Evolutionary conservation across 1,140 invertebrate species (phyloP), one percentile per base, ranked within the genome.

Genomic region (Drosophila nannoptera): DNA sequence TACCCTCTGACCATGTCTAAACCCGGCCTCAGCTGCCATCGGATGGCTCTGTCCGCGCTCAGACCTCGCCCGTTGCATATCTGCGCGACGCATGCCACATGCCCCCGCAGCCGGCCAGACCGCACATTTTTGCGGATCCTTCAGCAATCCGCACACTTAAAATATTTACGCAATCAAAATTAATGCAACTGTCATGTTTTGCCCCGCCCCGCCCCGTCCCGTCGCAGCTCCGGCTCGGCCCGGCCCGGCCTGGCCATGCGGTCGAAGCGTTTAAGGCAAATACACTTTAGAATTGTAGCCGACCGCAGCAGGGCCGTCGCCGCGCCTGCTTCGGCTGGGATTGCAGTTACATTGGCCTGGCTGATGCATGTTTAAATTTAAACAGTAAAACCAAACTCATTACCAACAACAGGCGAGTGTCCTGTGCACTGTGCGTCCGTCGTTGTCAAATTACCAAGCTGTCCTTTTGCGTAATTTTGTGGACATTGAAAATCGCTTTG

Each of bases 401-500:
- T 86, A 86, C 77, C 74, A 86, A 87, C 77, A 84, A 74, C 81
- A 77, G 80, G 76, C 60, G 66, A 75, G 49, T 72, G 62, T 63
- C 42, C 49, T 60, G 54, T 46, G 8, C 9, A 36, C 43, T n/a
- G 36, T 14, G 12, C 60, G 42, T 42, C 53, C 54, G 55, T 76
- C 78, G 80, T 86, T 81, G 81, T 69, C 67, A 86, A 86, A 86
- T 86, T 86, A 87, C 81, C 82, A 81, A 86, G 87, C 86, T 86
- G 81, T 86, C 81, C 81, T 86, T 81, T 86, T 86, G 71, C 77
- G 77, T 78, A 86, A 86, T 86, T 86, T 86, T 86, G 81, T 81
- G 81, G 81, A 86, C 81, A 86, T 86, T 87, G 81, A 73, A 86
- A 86, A 86, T 86, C 81, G 81, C 81, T 86, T 86, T 86, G 81